phyloP scores from a whole-genome alignment of 2,888 invertebrate species.

The Camptogramma bilineatum region DNA sequence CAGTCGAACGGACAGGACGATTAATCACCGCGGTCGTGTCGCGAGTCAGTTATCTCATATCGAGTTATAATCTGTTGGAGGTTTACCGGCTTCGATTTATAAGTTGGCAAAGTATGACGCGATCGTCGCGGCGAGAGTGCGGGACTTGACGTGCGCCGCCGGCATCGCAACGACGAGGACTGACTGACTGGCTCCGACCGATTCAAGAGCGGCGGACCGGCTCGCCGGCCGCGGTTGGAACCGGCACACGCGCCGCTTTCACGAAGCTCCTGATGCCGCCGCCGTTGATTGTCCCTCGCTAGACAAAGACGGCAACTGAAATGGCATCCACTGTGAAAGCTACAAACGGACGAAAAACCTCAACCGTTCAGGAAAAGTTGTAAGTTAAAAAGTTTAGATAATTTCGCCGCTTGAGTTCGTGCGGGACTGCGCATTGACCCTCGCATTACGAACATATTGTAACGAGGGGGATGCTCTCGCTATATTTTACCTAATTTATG shows the following conservation, averaged over 20 bases:
- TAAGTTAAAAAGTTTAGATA: slow-evolving; percentile 84
- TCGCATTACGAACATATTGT: slow-evolving; percentile 81
- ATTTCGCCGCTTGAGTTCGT: slow-evolving; percentile 73
- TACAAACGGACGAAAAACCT: slow-evolving; percentile 69
- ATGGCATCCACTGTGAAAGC: slow-evolving; percentile 58
- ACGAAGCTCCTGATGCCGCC: slow-evolving; percentile 26
- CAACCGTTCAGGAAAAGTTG: slow-evolving; percentile 74
- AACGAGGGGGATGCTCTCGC: slow-evolving; percentile 81
- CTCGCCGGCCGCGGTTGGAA: slow-evolving; percentile 53
- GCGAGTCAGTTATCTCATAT: slow-evolving; percentile 75
- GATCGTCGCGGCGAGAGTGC: slow-evolving; percentile 69
- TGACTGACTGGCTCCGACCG: slow-evolving; percentile 48
- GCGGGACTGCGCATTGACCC: slow-evolving; percentile 79
- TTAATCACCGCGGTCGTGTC: slow-evolving; percentile 71
- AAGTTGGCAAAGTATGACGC: slow-evolving; percentile 73
- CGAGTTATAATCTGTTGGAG: slow-evolving; percentile 76
- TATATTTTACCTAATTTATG: slow-evolving; percentile 84
- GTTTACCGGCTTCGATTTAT: slow-evolving; percentile 77
- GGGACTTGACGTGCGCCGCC: slow-evolving; percentile 69
- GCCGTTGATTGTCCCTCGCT: slow-evolving; percentile 43
- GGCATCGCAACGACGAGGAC: slow-evolving; percentile 77
- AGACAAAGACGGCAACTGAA: slow-evolving; percentile 67
- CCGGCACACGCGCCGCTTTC: slow-evolving; percentile 56
- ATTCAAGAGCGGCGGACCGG: slow-evolving; percentile 5
- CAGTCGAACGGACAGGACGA: slow-evolving; percentile 65